Base-by-base conservation (phyloP, 2,113 vertebrate genomes). In the Scomber colias region DNA sequence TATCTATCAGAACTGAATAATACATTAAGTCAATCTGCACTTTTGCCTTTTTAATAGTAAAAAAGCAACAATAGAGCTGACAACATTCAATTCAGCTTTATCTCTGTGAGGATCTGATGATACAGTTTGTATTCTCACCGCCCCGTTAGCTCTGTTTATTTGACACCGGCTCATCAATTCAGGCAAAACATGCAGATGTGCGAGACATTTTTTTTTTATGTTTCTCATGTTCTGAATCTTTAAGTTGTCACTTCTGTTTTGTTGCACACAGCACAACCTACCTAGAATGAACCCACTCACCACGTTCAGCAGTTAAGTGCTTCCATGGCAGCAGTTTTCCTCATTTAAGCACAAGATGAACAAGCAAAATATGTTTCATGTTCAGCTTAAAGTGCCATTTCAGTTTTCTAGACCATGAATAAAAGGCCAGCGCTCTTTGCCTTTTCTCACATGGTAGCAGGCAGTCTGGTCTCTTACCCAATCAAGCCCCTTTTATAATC, bases 401-500 rank as follows among this genome's bases (percentile, higher is more conserved):
- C 19, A 57, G 2, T 40, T 40, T 69, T 75, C 71, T 50, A 21
- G 30, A 55, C 46, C 35, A 30, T n/a, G 54, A 81, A 68, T 55
- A 60, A 77, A 16, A 53, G n/a, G 6, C 40, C 71, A 56, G 0
- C 5, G 35, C 40, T 65, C 51, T 80, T 78, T 76, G 27, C 79
- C 79, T 67, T 75, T 64, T 7, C 11, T 75, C 35, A 12, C 30
- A 24, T 27, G 40, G 54, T 66, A 71, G 59, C 50, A 63, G 51
- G 75, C 15, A 0, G 59, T 57, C 59, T 10, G 40, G 35, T 65
- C 60, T 68, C 69, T 65, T 40, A 31, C 79, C 66, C 74, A 85
- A 92, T 93, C 89, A 92, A 83, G 81, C 62, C 55, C 84, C 71
- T 82, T 85, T 91, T 72, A 86, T 83, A 91, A 94, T 93, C 90